Conservation (phyloP, 1,140 invertebrate genomes). For the Tetragonula clypearis region DNA sequence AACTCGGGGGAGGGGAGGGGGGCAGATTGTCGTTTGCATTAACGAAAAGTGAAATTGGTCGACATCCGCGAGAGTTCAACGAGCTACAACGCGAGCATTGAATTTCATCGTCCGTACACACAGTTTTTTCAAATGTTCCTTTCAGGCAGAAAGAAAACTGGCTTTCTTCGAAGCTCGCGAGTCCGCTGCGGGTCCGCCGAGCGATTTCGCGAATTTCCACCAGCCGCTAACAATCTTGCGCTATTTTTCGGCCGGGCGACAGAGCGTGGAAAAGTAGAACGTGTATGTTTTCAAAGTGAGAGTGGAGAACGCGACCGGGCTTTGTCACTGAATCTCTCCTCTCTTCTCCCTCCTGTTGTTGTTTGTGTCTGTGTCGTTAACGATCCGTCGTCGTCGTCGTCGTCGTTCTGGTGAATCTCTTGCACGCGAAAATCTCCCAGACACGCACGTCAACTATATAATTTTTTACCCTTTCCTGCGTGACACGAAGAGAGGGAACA, state of each 20-base stretch:
- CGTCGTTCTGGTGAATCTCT: not conserved
- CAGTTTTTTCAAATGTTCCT: too few species aligned
- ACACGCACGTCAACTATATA: not conserved
- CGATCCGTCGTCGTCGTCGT: conserved; percentile 17
- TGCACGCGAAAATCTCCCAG: not conserved
- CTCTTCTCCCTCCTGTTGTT: not conserved
- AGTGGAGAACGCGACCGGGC: conserved; percentile 23
- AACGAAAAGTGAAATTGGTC: too few species aligned
- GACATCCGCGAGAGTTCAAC: too few species aligned
- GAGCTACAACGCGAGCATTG: too few species aligned
- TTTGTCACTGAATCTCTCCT: conserved; percentile 55
- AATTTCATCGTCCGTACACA: too few species aligned
- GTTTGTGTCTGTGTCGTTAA: not conserved
- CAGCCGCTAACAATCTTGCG: not conserved
- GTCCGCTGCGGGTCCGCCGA: too few species aligned
- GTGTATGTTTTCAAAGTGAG: conserved; percentile 57
- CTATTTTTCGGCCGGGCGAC: not conserved
- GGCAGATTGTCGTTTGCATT: too few species aligned
- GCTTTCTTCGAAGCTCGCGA: too few species aligned
- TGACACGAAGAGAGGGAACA: too few species aligned
- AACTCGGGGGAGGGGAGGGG: too few species aligned
- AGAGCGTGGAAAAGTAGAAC: conserved; percentile 44
- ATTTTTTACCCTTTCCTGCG: not conserved
- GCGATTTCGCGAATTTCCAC: not conserved
- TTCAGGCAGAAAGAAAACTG: too few species aligned